phyloP scores from a whole-genome alignment of 2,797 vertebrate genomes.

The Manis crassicaudata region DNA sequence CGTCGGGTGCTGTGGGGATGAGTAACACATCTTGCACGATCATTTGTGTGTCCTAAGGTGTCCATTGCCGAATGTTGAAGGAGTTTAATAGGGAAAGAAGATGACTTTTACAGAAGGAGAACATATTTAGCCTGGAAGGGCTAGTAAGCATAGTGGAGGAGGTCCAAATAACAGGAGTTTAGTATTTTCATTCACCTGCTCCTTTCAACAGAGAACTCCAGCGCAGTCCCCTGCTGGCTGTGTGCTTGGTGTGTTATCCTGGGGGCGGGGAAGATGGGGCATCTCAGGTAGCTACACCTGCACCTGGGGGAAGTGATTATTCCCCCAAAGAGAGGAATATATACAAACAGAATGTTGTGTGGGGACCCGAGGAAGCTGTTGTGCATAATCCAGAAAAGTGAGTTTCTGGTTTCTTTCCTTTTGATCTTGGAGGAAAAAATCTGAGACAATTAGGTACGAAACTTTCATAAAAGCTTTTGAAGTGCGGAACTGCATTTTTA shows the following conservation, averaged over 20 bases:
- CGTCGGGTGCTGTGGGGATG: not conserved
- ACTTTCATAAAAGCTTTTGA: constrained; percentile 17
- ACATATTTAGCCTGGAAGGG: not conserved
- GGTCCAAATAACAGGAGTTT: not conserved
- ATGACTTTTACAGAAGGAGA: not conserved
- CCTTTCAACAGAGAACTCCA: not conserved
- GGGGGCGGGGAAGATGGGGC: not conserved
- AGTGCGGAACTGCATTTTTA: not conserved
- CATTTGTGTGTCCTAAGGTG: not conserved
- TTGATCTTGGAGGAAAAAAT: not conserved
- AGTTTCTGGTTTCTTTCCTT: not conserved
- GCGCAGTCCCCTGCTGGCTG: not conserved
- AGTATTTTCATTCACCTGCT: not conserved
- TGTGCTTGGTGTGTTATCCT: no score
- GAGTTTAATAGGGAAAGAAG: not conserved
- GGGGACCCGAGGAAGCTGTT: not conserved
- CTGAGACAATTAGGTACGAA: not conserved
- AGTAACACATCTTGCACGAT: not conserved
- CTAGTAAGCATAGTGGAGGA: not conserved
- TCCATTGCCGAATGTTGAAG: not conserved
- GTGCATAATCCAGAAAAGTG: not conserved
- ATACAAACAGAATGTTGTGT: not conserved
- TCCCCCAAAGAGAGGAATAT: not conserved
- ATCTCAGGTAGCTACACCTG: not conserved
- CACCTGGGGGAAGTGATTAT: not conserved